Conservation (phyloP, 2,888 invertebrate species). For the Ceramica pisi region DNA sequence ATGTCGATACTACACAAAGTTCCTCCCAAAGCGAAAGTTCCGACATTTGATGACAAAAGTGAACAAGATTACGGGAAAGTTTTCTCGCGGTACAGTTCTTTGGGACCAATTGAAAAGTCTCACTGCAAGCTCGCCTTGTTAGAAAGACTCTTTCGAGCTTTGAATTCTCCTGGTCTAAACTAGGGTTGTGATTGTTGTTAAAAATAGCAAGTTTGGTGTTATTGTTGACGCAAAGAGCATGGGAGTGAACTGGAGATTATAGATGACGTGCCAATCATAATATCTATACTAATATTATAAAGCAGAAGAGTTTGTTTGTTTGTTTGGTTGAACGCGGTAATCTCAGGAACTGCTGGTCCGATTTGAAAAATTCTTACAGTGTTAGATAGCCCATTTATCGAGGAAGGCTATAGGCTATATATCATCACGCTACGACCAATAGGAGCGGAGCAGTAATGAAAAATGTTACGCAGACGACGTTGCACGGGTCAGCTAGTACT, state of each 20-base stretch:
- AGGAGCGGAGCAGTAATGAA: too few relatives aligned
- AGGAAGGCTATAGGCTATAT: too few relatives aligned
- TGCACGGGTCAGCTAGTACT: too few relatives aligned
- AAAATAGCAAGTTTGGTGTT: background rate
- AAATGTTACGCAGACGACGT: too few relatives aligned
- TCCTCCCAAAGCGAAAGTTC: conserved; percentile 55
- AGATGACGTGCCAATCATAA: too few relatives aligned
- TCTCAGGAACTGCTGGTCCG: too few relatives aligned
- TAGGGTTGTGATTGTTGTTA: conserved; percentile 40
- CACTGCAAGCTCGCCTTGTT: conserved; percentile 61
- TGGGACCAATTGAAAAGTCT: conserved; percentile 61
- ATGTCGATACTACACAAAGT: conserved; percentile 58
- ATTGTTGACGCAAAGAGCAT: conserved; percentile 11
- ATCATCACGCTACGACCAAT: too few relatives aligned
- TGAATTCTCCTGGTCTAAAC: conserved; percentile 28
- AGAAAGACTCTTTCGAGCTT: conserved; percentile 53
- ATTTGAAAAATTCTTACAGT: too few relatives aligned
- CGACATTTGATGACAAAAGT: conserved; percentile 66
- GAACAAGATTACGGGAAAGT: conserved; percentile 59
- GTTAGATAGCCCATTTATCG: too few relatives aligned
- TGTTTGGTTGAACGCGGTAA: too few relatives aligned
- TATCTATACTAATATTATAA: too few relatives aligned
- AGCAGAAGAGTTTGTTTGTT: too few relatives aligned
- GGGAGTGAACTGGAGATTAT: background rate
- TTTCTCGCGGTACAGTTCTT: conserved; percentile 54